A percentile compares a stretch with the other conserved stretches of the same genome.
These are phyloP conservation scores for Drosophila guanche DNA, from an alignment of 1,140 invertebrate species.

Conservation along the genomic window DNA sequence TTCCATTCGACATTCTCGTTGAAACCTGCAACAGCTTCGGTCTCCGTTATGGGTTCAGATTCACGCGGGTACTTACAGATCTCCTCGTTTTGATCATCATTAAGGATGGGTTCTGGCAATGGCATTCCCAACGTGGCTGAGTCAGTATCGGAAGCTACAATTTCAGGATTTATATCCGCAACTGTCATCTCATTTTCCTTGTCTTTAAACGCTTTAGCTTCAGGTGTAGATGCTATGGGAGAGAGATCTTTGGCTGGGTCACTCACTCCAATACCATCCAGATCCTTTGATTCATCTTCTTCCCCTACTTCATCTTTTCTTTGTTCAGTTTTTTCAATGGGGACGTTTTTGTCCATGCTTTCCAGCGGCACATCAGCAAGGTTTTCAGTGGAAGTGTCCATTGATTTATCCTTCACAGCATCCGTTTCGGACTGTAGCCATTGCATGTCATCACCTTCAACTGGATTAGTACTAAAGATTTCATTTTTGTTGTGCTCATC, in stretches of 20 bases:
- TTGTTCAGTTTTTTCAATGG: slow-evolving; percentile 12
- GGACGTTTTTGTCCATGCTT: slow-evolving; percentile 13
- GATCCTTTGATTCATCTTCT: slow-evolving; percentile 12
- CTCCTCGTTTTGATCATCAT: neutral
- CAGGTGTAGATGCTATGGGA: too few species aligned
- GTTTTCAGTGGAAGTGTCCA: slow-evolving; percentile 6
- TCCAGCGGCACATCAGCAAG: slow-evolving; percentile 2
- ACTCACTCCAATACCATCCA: slow-evolving; percentile 26
- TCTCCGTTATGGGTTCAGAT: neutral
- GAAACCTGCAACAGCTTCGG: too few species aligned
- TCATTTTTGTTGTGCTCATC: neutral
- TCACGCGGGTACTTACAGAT: neutral
- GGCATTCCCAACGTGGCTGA: slow-evolving; percentile 19
- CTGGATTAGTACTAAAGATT: neutral
- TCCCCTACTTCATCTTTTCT: slow-evolving; percentile 9
- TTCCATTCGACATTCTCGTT: neutral
- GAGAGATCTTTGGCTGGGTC: neutral
- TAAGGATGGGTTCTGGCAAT: neutral
- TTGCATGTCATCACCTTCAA: too few species aligned
- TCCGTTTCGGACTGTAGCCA: too few species aligned
- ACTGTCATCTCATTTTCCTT: neutral
- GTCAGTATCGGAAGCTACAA: slow-evolving; percentile 9
- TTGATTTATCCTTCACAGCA: too few species aligned
- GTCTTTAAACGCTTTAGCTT: neutral
- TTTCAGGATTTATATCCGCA: slow-evolving; percentile 2